phyloP scores from a whole-genome alignment of 2,113 vertebrate genomes.

The Donacobius atricapilla region DNA sequence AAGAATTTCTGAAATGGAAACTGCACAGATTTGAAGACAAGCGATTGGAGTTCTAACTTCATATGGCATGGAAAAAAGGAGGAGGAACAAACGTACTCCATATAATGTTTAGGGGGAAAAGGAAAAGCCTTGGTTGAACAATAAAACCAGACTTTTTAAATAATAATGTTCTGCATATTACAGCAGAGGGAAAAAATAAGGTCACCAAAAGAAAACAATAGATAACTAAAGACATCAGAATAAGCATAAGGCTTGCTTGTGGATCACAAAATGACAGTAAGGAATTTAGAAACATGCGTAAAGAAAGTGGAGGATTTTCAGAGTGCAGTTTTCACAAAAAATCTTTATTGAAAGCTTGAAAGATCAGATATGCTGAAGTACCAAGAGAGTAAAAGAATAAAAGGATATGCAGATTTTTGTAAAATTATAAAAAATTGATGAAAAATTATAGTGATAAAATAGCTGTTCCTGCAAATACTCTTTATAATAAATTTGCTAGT shows the following conservation, averaged over 20 bases:
- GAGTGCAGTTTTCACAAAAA: background rate
- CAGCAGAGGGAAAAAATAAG: background rate
- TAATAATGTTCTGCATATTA: background rate
- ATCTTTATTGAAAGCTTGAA: background rate
- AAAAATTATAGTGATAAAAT: background rate
- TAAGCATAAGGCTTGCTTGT: background rate
- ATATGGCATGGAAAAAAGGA: background rate
- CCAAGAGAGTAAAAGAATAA: background rate
- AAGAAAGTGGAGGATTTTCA: background rate
- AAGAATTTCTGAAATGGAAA: background rate
- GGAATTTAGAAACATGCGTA: background rate
- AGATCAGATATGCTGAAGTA: background rate
- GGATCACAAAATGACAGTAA: background rate
- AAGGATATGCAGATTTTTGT: background rate
- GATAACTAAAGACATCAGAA: background rate
- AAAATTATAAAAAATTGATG: background rate
- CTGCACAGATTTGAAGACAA: background rate
- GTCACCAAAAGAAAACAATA: background rate
- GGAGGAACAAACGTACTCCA: background rate
- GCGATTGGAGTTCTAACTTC: background rate
- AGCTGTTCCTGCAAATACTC: background rate
- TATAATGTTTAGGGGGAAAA: background rate
- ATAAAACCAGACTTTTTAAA: background rate
- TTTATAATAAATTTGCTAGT: background rate
- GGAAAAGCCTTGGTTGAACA: background rate